These are phyloP conservation scores for Lipophrys pholis DNA, from an alignment of 2,113 vertebrate species.

Conservation along the genomic window DNA sequence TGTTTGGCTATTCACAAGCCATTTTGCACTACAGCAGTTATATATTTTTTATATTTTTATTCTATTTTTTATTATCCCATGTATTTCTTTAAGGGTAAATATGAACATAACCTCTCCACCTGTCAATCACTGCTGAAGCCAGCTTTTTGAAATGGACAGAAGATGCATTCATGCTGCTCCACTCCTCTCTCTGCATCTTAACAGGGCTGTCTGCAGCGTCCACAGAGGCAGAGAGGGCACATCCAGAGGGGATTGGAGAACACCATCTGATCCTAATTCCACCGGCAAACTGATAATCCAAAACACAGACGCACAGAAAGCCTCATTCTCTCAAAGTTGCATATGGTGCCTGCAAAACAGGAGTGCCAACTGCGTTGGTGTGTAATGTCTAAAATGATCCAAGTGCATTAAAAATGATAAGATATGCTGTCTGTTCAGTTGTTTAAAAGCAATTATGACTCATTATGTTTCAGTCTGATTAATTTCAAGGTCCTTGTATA, in stretches of 20 bases:
- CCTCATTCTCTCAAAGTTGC: conserved; percentile 18
- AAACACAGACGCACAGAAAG: conserved; percentile 33
- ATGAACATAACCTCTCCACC: conserved; percentile 49
- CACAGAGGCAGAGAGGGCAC: conserved; percentile 56
- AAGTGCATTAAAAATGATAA: conserved; percentile 29
- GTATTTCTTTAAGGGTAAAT: conserved; percentile 74
- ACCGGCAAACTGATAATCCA: conserved; percentile 46
- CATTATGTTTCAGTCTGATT: conserved; percentile 68
- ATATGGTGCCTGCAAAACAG: conserved; percentile 23
- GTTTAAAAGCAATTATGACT: conserved; percentile 65
- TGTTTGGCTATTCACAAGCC: conserved; percentile 58
- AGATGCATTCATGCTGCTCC: conserved; percentile 41
- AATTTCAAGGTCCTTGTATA: conserved; percentile 69
- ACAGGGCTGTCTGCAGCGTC: conserved; percentile 57
- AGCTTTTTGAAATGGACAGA: conserved; percentile 46
- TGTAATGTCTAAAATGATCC: conserved; percentile 36
- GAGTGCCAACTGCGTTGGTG: conserved; percentile 1
- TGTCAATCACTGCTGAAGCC: conserved; percentile 60
- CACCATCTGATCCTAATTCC: conserved; percentile 54
- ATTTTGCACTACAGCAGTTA: conserved; percentile 48
- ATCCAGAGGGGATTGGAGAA: conserved; percentile 58
- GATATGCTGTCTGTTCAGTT: conserved; percentile 36
- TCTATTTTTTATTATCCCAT: conserved; percentile 35
- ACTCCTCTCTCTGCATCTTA: conserved; percentile 52
- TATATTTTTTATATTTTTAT: conserved; percentile 19